phyloP scores from a whole-genome alignment of 2,113 vertebrate genomes.

The Symphodus melops region DNA sequence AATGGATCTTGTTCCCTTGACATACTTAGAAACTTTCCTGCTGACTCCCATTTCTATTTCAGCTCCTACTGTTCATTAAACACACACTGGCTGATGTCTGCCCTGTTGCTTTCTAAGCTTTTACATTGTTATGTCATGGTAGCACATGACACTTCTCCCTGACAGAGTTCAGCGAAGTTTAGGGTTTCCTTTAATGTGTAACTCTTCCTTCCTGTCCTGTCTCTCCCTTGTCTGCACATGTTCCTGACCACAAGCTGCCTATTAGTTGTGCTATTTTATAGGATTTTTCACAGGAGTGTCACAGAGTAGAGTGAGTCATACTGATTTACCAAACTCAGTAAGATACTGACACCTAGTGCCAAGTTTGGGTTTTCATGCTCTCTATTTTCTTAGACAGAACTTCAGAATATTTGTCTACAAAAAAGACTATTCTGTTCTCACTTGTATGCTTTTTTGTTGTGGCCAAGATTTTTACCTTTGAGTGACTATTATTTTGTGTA shows the following conservation, averaged over 20 bases:
- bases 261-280: not conserved
- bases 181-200: not conserved
- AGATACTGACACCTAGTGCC: conserved; percentile 62
- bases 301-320: not conserved
- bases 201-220: not conserved
- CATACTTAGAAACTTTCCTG: not conserved
- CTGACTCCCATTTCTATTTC: conserved; percentile 4
- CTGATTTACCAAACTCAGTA: not conserved
- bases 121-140: not conserved
- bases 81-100: not conserved
- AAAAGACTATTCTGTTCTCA: no score
- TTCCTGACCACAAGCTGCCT: not conserved
- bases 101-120: not conserved
- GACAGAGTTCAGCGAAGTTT: not conserved
- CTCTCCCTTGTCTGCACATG: conserved; percentile 3
- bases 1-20: no score
- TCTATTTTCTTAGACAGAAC: not conserved
- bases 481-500: no score
- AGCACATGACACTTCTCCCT: not conserved
- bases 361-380: not conserved
- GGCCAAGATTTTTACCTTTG: no score
- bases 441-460: no score
- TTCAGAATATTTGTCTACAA: not conserved
- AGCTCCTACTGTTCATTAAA: not conserved
- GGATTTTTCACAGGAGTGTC: conserved; percentile 1